Evolutionary conservation across 1,140 invertebrate species (phyloP).

Genomic region (Drosophila nigromelanica): DNA sequence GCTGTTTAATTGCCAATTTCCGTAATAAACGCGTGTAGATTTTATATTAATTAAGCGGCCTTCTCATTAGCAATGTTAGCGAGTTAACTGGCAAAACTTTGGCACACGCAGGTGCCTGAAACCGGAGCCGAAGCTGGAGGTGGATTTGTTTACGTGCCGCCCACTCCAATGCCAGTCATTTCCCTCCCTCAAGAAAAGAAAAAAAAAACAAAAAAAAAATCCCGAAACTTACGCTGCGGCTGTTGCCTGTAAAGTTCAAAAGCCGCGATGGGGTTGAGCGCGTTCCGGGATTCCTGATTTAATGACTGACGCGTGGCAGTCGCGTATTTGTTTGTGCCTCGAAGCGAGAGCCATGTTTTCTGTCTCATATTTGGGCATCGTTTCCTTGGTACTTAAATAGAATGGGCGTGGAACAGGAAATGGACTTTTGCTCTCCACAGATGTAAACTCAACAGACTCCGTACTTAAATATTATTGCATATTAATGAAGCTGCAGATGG

Average conservation of each 20-base stretch:
- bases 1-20: slow-evolving; percentile 63
- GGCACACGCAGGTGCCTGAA: slow-evolving; percentile 6
- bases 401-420: slow-evolving; percentile 16
- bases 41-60: slow-evolving; percentile 44
- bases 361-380: slow-evolving; percentile 48
- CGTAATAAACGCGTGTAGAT: slow-evolving; percentile 52
- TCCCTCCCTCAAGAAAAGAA: background rate
- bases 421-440: slow-evolving; percentile 27
- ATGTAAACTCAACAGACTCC: slow-evolving; percentile 33
- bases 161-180: background rate
- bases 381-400: slow-evolving; percentile 43
- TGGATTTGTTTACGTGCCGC: slow-evolving; percentile 15
- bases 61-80: slow-evolving; percentile 54
- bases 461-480: slow-evolving; percentile 57
- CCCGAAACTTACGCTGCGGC: slow-evolving; percentile 13
- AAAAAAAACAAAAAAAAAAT: background rate
- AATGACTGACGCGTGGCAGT: slow-evolving; percentile 69
- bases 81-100: slow-evolving; percentile 28
- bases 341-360: slow-evolving; percentile 26
- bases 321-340: slow-evolving; percentile 60
- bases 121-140: background rate
- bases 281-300: slow-evolving; percentile 48
- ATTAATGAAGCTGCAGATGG: slow-evolving; percentile 51
- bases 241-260: slow-evolving; percentile 59
- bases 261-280: slow-evolving; percentile 44